Evolutionary conservation across 2,113 vertebrate genomes (phyloP).

Genomic region (Crotalus viridis): DNA sequence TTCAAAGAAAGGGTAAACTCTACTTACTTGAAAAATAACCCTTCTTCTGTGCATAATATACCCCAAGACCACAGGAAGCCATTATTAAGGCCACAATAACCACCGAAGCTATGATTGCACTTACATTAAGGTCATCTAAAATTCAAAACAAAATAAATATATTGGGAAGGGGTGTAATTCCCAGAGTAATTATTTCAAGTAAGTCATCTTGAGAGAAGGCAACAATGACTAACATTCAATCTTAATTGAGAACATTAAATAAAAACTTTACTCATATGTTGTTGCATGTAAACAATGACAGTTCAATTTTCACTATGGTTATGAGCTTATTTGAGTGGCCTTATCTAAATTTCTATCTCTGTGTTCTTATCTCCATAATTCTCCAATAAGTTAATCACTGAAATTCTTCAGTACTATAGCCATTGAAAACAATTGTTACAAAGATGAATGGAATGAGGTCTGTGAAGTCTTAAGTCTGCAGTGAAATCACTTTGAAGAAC

Average conservation of each 20-base stretch:
- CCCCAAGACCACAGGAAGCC: slow-evolving; percentile 80
- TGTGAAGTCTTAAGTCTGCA: background rate
- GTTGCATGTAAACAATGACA: background rate
- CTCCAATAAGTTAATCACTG: background rate
- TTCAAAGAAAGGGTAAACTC: background rate
- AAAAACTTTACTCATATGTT: background rate
- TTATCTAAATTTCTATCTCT: background rate
- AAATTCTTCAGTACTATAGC: background rate
- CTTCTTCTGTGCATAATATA: slow-evolving; percentile 82
- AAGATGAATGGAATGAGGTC: background rate
- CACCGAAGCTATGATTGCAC: slow-evolving; percentile 76
- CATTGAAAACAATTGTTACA: background rate
- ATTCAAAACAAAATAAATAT: slow-evolving; percentile 41
- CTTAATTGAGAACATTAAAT: background rate
- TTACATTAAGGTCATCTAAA: slow-evolving; percentile 85
- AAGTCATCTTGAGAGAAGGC: background rate
- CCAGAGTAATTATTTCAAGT: background rate
- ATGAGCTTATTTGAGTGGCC: background rate
- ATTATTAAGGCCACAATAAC: slow-evolving; percentile 74
- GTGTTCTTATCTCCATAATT: background rate
- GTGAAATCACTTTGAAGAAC: background rate
- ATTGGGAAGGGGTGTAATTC: background rate
- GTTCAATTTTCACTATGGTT: background rate
- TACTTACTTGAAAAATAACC: slow-evolving; percentile 88
- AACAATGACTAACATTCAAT: background rate